These are phyloP conservation scores for Sphaeramia orbicularis DNA, from an alignment of 2,797 vertebrate species.

Conservation along the genomic window DNA sequence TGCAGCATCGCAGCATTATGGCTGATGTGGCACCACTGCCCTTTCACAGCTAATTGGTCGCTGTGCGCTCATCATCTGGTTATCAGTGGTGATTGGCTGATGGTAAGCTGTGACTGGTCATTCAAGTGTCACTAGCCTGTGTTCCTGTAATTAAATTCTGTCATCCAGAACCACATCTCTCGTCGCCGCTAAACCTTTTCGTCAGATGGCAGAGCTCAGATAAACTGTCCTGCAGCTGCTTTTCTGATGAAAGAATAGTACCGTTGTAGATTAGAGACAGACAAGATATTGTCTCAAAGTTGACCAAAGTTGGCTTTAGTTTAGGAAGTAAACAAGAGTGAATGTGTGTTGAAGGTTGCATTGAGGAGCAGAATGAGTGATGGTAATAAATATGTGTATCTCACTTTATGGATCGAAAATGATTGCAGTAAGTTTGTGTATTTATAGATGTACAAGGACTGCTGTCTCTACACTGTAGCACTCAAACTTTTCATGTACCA, in stretches of 20 bases:
- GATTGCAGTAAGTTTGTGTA: neutral
- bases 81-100: conserved; percentile 85
- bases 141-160: conserved; percentile 89
- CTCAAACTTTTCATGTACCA: conserved; percentile 36
- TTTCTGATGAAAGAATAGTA: conserved; percentile 58
- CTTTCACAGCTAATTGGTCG: conserved; percentile 80
- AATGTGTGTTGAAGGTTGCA: conserved; percentile 8
- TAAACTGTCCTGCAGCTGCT: conserved; percentile 79
- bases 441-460: conserved; percentile 22
- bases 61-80: conserved; percentile 79
- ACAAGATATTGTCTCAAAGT: conserved; percentile 22
- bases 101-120: conserved; percentile 82
- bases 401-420: too few species aligned
- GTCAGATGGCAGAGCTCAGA: conserved; percentile 85
- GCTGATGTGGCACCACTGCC: conserved; percentile 74
- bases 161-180: conserved; percentile 86
- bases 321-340: conserved; percentile 12
- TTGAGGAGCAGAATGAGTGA: conserved; percentile 27
- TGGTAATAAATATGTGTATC: neutral
- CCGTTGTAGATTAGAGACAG: conserved; percentile 49
- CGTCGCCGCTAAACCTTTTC: conserved; percentile 82
- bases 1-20: conserved; percentile 62
- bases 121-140: conserved; percentile 83
- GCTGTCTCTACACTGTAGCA: conserved; percentile 18
- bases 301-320: conserved; percentile 12